Percentiles rank a stretch among this genome's conserved stretches.
Conservation (phyloP, 2,797 vertebrate genomes). For the Manis pentadactyla region DNA sequence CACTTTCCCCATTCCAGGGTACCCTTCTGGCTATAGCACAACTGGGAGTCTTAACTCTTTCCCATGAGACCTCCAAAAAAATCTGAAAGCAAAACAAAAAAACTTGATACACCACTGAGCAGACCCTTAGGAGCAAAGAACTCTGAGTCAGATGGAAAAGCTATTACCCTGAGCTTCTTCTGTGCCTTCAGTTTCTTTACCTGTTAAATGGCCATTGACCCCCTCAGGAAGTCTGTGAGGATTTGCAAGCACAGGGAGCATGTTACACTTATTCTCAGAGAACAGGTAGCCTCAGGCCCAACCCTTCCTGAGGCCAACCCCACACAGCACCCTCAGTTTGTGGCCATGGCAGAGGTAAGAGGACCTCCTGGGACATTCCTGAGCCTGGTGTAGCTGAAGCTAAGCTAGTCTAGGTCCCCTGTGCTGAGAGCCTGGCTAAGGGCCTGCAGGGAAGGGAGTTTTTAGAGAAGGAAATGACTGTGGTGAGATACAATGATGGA, state of each 20-base stretch:
- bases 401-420: neutral
- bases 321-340: neutral
- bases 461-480: slow-evolving; percentile 80
- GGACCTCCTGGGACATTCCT: slow-evolving; percentile 34
- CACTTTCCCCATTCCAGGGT: neutral
- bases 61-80: neutral
- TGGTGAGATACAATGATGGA: slow-evolving; percentile 76
- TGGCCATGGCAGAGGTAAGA: neutral
- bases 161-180: neutral
- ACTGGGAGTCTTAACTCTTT: neutral
- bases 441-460: slow-evolving; percentile 56
- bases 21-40: neutral
- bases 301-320: neutral
- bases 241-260: neutral
- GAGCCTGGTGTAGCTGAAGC: neutral
- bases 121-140: neutral
- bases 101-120: neutral
- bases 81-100: slow-evolving; percentile 45
- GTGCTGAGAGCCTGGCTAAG: neutral
- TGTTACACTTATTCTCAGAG: neutral
- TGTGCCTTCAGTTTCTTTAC: slow-evolving; percentile 3
- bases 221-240: neutral
- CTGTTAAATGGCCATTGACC: neutral
- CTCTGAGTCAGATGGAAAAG: neutral
- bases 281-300: neutral